phyloP scores from a whole-genome alignment of 2,888 invertebrate genomes.

The Phengaris alcon region DNA sequence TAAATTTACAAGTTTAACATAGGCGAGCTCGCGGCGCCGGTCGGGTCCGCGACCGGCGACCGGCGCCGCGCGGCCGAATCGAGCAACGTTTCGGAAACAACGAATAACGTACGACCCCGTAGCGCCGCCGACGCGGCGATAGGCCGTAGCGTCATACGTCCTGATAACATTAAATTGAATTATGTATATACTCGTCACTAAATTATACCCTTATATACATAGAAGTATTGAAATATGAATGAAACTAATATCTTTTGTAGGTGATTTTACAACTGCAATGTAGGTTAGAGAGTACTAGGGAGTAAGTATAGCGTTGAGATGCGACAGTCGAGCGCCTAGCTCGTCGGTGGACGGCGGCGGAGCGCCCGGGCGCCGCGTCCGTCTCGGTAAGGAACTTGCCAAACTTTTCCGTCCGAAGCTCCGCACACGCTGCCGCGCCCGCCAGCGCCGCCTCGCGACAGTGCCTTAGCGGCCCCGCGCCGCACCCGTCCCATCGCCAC shows the following conservation, averaged over 20 bases:
- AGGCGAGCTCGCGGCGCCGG: slow-evolving; percentile 48
- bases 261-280: slow-evolving; percentile 79
- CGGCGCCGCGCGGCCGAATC: slow-evolving; percentile 59
- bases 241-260: slow-evolving; percentile 81
- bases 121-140: slow-evolving; percentile 62
- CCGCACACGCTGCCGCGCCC: slow-evolving; percentile 58
- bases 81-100: slow-evolving; percentile 80
- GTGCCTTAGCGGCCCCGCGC: slow-evolving; percentile 54
- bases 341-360: slow-evolving; percentile 53
- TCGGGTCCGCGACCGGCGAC: slow-evolving; percentile 34
- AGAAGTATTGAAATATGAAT: slow-evolving; percentile 76
- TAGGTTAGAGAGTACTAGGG: slow-evolving; percentile 70
- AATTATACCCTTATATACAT: slow-evolving; percentile 78
- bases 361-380: slow-evolving; percentile 52
- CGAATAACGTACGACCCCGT: slow-evolving; percentile 77
- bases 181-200: slow-evolving; percentile 71
- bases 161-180: slow-evolving; percentile 64
- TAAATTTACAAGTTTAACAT: slow-evolving; percentile 67
- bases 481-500: slow-evolving; percentile 33
- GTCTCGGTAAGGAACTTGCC: slow-evolving; percentile 71
- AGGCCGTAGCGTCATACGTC: slow-evolving; percentile 71
- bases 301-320: slow-evolving; percentile 70
- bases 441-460: slow-evolving; percentile 53
- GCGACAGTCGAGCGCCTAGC: slow-evolving; percentile 66
- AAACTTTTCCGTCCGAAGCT: slow-evolving; percentile 76